Evolutionary conservation across 1,140 invertebrate genomes (phyloP), one percentile per base, ranked within the genome.

Genomic region (Campoletis sonorensis): DNA sequence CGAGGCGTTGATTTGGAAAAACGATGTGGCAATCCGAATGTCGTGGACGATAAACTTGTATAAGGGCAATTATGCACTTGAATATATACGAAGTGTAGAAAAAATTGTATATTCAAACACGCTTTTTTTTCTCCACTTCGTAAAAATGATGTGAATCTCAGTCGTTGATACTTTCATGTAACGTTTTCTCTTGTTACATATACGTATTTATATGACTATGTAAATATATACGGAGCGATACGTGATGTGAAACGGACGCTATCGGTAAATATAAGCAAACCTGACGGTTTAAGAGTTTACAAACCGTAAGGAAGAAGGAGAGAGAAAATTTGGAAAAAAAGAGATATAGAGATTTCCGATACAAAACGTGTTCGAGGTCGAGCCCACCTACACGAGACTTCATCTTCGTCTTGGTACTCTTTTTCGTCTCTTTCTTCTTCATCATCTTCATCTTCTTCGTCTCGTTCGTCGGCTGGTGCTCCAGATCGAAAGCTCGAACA

Each of bases 361-460:
- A 54, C 40, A 27, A 54, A 54, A 15, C 49, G 45, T 75, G 26
- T 75, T 54, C 49, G 23, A 75, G 72, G 49, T 33, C 49, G 49
- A 33, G 49, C n/a, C 72, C 72, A 75, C 72, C 72, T 75, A 75
- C 72, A 75, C 72, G 72, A 51, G 72, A 18, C 40, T 72, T 30
- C 37, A 21, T 75, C 49, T 75, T 54, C 45, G 26, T 54, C 40
- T 70, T 37, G 27, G 15, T 70, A 27, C n/a, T 33, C 27, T n/a
- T 70, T 33, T 18, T 33, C 30, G 1, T 70, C 30, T 33, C 30
- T 11, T 30, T 68, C 67, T 70, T 33, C 30, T 70, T 5, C 27
- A 33, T 70, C 67, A 18, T 75, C 49, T 54, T 30, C 72, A 54
- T 54, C 23, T 54, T 11, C 23, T 75, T 75, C 49, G n/a, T 27